Conservation (phyloP, 1,140 invertebrate genomes). For the Ooceraea biroi region DNA sequence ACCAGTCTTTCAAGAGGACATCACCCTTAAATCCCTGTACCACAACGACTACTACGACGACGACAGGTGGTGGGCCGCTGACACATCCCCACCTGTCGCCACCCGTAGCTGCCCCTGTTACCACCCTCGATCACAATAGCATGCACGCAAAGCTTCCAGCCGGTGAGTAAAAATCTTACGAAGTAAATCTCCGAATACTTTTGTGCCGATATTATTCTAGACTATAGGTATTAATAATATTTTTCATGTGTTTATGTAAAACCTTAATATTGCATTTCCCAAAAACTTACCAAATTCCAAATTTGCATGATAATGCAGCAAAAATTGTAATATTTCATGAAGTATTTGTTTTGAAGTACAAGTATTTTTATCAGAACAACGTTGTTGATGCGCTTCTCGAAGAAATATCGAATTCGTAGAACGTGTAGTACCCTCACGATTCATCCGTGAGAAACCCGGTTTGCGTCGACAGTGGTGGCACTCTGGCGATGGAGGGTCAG, state of each 20-base stretch:
- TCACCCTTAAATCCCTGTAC: constrained; percentile 81
- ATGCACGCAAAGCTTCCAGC: constrained; percentile 83
- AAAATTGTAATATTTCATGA: too few relatives aligned
- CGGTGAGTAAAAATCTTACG: constrained; percentile 74
- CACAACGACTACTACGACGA: constrained; percentile 79
- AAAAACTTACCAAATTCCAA: too few relatives aligned
- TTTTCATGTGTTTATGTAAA: too few relatives aligned
- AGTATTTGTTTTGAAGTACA: too few relatives aligned
- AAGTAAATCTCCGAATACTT: neutral
- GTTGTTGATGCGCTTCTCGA: neutral
- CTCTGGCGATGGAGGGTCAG: constrained; percentile 67
- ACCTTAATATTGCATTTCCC: too few relatives aligned
- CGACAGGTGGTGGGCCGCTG: constrained; percentile 78
- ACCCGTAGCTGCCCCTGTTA: constrained; percentile 81
- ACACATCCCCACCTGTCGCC: constrained; percentile 84
- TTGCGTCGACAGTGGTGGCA: constrained; percentile 40
- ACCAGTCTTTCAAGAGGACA: constrained; percentile 83
- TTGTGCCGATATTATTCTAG: neutral
- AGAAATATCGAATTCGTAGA: constrained; percentile 11
- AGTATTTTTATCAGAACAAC: neutral
- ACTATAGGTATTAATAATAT: neutral
- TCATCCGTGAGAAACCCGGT: constrained; percentile 38
- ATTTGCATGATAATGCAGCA: too few relatives aligned
- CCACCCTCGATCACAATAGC: constrained; percentile 81
- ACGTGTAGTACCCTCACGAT: neutral